Base-by-base conservation (phyloP, 2,113 vertebrate genomes). In the Myxocyprinus asiaticus region DNA sequence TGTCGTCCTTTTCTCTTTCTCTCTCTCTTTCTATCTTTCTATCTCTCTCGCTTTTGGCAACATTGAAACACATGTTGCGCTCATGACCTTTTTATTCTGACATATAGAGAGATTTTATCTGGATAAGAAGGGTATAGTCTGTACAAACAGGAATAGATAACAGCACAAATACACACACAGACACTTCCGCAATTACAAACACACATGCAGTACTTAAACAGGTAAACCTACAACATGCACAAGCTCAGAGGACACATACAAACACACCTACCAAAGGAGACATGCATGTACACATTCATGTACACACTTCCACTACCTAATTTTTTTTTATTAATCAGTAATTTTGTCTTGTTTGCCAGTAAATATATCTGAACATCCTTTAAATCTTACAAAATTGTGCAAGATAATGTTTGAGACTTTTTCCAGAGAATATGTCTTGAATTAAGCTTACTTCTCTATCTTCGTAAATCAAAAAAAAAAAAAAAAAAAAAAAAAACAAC, bases 241-340 rank as follows among this genome's bases (percentile, higher is more conserved):
- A 78, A 74, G 55, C 75, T 81, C 48, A 42, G 77, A 67, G 63
- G 61, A 65, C 78, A 53, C 81, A 82, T 76, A 55, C 67, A 84
- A 43, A 55, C 65, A 53, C 76, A 67, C 45, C 22, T 10, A 71
- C n/a, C 14, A 6, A 65, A 17, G 53, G 17, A 69, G 76, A 81
- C 55, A 74, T 14, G 73, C 81, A 80, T 65, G 43, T 67, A 83
- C 51, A 62, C 81, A 53, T 10, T 42, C 33, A 64, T 64, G 76
- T 44, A 53, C 53, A 67, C 76, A 74, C 68, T 61, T 68, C 59
- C 61, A 77, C 67, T 33, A 33, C 22, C 22, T 33, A 1, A 33
- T 33, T 33, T 33, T 1, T n/a, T 33, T 33, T 33, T 1, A 33
- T 33, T 33, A 33, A 33, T 33, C 22, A 33, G 22, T 33, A 33